Percentiles rank a stretch among this genome's conserved stretches.
These are phyloP conservation scores for Tinea semifulvella DNA, from an alignment of 2,888 invertebrate species.

Conservation along the genomic window DNA sequence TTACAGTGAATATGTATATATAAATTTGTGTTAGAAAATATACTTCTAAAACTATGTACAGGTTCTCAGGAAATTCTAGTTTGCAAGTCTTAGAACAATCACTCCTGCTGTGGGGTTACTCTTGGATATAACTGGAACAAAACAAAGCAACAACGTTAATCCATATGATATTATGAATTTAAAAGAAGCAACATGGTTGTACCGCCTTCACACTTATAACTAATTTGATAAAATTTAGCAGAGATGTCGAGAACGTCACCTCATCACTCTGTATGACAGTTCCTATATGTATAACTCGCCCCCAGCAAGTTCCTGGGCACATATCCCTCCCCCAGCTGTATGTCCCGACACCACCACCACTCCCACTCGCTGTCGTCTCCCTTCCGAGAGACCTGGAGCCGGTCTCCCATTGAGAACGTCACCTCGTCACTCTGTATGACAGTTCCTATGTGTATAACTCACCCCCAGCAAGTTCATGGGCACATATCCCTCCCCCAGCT, in stretches of 20 bases:
- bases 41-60: slow-evolving; percentile 58
- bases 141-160: slow-evolving; percentile 7
- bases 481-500: slow-evolving; percentile 85
- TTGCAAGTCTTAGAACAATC: slow-evolving; percentile 24
- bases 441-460: no score
- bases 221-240: no score
- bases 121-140: slow-evolving; percentile 70
- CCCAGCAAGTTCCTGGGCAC: slow-evolving; percentile 96
- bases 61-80: slow-evolving; percentile 36
- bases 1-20: slow-evolving; percentile 64
- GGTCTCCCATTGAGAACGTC: slow-evolving; percentile 85
- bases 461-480: slow-evolving; percentile 97
- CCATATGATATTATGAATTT: not conserved
- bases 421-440: no score
- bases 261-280: no score
- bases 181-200: not conserved
- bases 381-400: slow-evolving; percentile 87
- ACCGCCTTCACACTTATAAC: no score
- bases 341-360: slow-evolving; percentile 86
- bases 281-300: no score
- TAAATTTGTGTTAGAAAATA: slow-evolving; percentile 56
- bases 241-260: no score
- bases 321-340: slow-evolving; percentile 79
- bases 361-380: slow-evolving; percentile 95
- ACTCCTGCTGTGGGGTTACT: slow-evolving; percentile 66